These are phyloP conservation scores for Dryoscopus gambensis DNA, from an alignment of 2,113 vertebrate species.

Conservation along the genomic window DNA sequence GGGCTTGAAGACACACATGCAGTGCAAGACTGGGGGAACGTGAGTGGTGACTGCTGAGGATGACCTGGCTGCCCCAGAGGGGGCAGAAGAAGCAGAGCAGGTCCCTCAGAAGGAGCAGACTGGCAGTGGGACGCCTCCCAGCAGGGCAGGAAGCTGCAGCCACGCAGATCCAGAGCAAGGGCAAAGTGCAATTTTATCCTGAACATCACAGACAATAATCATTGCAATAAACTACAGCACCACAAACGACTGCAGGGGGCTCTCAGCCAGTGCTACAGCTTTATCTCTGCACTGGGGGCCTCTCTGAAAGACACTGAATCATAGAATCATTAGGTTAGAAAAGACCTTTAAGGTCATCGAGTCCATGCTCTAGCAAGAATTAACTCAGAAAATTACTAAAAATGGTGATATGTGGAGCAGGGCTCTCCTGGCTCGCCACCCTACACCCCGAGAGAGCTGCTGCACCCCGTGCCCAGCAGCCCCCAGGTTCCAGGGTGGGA, in stretches of 20 bases:
- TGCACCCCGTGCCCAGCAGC: neutral
- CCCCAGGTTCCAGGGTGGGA: neutral
- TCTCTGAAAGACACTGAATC: neutral
- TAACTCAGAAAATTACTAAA: neutral
- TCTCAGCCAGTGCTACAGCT: accelerated
- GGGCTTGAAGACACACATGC: neutral
- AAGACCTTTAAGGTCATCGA: neutral
- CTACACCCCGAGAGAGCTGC: accelerated
- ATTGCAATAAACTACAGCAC: neutral
- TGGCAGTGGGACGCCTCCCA: accelerated
- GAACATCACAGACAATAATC: neutral
- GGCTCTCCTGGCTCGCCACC: neutral
- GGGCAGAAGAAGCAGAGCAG: neutral
- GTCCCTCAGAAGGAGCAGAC: neutral
- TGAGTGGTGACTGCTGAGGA: neutral
- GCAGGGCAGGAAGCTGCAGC: accelerated
- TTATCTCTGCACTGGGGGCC: neutral
- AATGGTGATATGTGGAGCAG: accelerated
- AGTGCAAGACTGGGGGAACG: accelerated
- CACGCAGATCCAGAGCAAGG: neutral
- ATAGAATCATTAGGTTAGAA: neutral
- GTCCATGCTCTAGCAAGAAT: neutral
- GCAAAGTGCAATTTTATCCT: neutral
- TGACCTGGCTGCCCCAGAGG: neutral
- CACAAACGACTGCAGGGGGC: neutral